Conservation (phyloP, 2,797 vertebrate species). For the Sphaeramia orbicularis region DNA sequence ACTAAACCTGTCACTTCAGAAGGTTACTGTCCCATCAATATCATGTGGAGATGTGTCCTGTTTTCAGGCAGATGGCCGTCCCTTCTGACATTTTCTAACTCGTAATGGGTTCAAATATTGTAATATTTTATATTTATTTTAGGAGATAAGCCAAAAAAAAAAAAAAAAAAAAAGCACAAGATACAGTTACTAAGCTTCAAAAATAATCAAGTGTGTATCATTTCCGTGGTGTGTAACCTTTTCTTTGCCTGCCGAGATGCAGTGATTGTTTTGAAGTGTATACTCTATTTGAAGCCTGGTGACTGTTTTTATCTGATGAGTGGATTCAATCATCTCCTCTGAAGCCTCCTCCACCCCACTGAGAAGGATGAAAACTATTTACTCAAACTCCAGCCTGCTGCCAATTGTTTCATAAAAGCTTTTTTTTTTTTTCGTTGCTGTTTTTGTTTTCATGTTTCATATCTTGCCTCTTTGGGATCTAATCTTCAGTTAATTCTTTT, state of each 20-base stretch:
- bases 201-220: constrained; percentile 16
- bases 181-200: constrained; percentile 18
- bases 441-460: constrained; percentile 30
- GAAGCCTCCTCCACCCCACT: constrained; percentile 36
- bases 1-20: constrained; percentile 62
- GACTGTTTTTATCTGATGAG: constrained; percentile 63
- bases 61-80: constrained; percentile 29
- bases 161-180: too few relatives aligned
- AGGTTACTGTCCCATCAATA: constrained; percentile 51
- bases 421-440: too few relatives aligned
- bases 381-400: constrained; percentile 43
- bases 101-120: constrained; percentile 33
- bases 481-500: constrained; percentile 54
- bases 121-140: constrained; percentile 39
- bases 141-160: neutral
- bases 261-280: constrained; percentile 68
- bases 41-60: constrained; percentile 22
- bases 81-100: constrained; percentile 55
- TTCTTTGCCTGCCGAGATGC: constrained; percentile 40
- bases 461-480: constrained; percentile 45
- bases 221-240: constrained; percentile 56
- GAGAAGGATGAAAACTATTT: constrained; percentile 50
- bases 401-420: constrained; percentile 45
- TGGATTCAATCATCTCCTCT: constrained; percentile 53
- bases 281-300: constrained; percentile 48